phyloP scores from a whole-genome alignment of 2,888 invertebrate species.

The Sericinus montela region DNA sequence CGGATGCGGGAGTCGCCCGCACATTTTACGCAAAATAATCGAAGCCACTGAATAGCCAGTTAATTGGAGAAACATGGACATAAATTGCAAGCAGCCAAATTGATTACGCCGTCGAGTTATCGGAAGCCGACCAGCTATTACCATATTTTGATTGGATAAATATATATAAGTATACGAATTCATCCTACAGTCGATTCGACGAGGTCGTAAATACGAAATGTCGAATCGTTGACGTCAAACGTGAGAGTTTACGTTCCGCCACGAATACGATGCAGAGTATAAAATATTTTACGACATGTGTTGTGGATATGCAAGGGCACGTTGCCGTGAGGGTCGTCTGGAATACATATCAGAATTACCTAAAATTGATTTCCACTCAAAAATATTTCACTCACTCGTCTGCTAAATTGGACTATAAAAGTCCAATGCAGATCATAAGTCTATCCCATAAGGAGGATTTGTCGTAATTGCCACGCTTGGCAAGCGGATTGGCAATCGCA shows the following conservation, averaged over 20 bases:
- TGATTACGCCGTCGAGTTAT: slow-evolving; percentile 57
- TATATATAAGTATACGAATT: slow-evolving; percentile 52
- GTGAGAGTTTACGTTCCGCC: slow-evolving; percentile 43
- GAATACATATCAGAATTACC: slow-evolving; percentile 57
- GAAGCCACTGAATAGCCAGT: slow-evolving; percentile 77
- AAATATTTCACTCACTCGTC: too few species aligned
- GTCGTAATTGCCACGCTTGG: too few species aligned
- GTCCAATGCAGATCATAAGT: too few species aligned
- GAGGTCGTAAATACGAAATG: slow-evolving; percentile 51
- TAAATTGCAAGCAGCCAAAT: slow-evolving; percentile 70
- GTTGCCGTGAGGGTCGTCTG: slow-evolving; percentile 29
- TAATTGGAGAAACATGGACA: slow-evolving; percentile 73
- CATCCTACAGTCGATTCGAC: slow-evolving; percentile 59
- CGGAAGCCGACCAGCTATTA: slow-evolving; percentile 48
- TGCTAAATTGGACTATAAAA: too few species aligned
- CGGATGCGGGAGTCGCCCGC: slow-evolving; percentile 78
- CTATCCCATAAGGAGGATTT: too few species aligned
- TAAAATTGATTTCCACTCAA: slow-evolving; percentile 51
- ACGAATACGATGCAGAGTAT: slow-evolving; percentile 27
- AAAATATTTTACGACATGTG: slow-evolving; percentile 33
- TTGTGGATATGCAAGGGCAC: slow-evolving; percentile 34
- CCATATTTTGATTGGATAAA: slow-evolving; percentile 73
- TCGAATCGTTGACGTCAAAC: slow-evolving; percentile 45
- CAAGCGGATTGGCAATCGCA: too few species aligned
- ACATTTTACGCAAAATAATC: slow-evolving; percentile 76